phyloP scores from a whole-genome alignment of 2,888 invertebrate genomes.

The Pristionchus exspectatus region DNA sequence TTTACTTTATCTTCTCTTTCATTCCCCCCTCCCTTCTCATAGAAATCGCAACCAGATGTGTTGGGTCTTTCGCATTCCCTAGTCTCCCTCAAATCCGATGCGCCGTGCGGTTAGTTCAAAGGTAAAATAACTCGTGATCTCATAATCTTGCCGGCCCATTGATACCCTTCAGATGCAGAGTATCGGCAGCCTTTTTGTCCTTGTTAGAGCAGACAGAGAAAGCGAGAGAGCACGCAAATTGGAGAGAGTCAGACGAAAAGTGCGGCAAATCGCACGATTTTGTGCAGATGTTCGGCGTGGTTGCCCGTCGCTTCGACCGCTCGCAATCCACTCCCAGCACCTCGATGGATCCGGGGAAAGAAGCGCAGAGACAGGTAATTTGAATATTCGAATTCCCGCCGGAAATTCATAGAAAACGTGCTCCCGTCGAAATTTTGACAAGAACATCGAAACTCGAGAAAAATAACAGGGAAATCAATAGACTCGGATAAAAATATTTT shows the following conservation, averaged over 20 bases:
- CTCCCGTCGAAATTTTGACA: neutral
- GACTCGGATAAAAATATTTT: too few species aligned
- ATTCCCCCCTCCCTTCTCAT: neutral
- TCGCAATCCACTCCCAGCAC: slow-evolving; percentile 4
- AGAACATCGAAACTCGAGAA: too few species aligned
- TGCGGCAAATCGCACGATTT: neutral
- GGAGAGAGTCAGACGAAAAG: neutral
- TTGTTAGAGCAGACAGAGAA: too few species aligned
- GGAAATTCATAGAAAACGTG: neutral
- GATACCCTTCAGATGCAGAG: neutral
- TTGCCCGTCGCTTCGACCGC: slow-evolving; percentile 25
- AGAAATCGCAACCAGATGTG: slow-evolving; percentile 6
- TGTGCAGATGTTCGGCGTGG: slow-evolving; percentile 54
- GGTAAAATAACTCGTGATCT: neutral
- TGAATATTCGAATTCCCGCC: neutral
- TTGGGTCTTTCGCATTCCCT: neutral
- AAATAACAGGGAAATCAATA: too few species aligned
- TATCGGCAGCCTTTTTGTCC: too few species aligned
- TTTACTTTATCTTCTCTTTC: neutral
- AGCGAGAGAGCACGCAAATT: neutral
- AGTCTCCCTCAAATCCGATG: neutral
- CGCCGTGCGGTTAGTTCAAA: slow-evolving; percentile 28
- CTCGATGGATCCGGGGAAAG: slow-evolving; percentile 41
- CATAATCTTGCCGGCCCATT: neutral
- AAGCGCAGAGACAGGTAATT: slow-evolving; percentile 28